Conservation (phyloP, 2,888 invertebrate species). For the Steinernema carpocapsae region DNA sequence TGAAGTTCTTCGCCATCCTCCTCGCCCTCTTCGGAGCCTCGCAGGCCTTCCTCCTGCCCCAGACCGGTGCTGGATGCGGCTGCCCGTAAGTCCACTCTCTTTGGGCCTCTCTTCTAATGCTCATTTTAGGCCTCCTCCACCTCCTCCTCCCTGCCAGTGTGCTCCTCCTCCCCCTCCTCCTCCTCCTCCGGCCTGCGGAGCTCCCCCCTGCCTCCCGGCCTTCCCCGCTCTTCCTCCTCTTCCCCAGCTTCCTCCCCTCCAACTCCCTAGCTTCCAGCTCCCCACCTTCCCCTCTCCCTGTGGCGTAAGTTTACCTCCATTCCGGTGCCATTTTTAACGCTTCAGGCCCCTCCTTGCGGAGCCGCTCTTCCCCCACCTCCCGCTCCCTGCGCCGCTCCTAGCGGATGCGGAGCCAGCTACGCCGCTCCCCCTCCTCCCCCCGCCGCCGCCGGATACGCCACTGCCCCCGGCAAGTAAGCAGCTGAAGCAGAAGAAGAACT, state of each 20-base stretch:
- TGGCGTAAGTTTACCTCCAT: not conserved
- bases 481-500: not conserved
- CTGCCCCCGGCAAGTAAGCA: conserved; percentile 18
- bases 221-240: conserved; percentile 24
- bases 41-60: conserved; percentile 16
- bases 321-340: too few relatives aligned
- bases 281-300: conserved; percentile 14
- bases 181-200: not conserved
- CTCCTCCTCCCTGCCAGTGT: conserved; percentile 14
- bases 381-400: conserved; percentile 20
- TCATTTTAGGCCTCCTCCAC: conserved; percentile 24
- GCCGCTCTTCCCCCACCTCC: conserved; percentile 28
- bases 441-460: conserved; percentile 10
- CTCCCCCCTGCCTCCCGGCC: conserved; percentile 11
- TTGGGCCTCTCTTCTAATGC: not conserved
- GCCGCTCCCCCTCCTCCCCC: conserved; percentile 24
- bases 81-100: conserved; percentile 23
- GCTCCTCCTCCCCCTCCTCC: conserved; percentile 25
- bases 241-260: conserved; percentile 23
- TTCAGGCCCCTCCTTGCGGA: conserved; percentile 1
- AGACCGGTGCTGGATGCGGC: conserved; percentile 1
- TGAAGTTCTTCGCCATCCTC: conserved; percentile 31
- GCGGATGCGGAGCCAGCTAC: conserved; percentile 28
- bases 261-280: not conserved
- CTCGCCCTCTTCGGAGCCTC: conserved; percentile 35